Conservation (phyloP, 2,113 vertebrate genomes). For the Cathartes aura region DNA sequence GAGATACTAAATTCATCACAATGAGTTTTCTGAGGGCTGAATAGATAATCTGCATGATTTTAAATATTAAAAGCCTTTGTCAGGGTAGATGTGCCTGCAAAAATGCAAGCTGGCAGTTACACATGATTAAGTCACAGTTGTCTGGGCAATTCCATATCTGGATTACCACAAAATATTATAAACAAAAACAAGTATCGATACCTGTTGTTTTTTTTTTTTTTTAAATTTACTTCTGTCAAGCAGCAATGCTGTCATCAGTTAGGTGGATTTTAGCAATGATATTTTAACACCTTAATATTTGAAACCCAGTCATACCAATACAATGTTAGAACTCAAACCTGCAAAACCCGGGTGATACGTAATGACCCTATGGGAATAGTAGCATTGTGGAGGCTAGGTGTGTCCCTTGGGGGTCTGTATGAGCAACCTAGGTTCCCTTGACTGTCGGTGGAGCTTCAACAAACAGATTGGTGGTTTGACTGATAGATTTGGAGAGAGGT, state of each 20-base stretch:
- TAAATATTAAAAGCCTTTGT: conserved; percentile 68
- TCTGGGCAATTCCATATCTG: conserved; percentile 20
- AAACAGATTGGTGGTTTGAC: not conserved
- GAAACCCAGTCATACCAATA: not conserved
- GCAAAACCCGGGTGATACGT: rapidly evolving
- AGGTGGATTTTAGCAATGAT: not conserved
- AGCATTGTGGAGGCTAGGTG: not conserved
- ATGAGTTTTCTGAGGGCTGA: conserved; percentile 63
- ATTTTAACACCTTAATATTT: not conserved
- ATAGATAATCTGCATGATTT: conserved; percentile 67
- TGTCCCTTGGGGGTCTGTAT: not conserved
- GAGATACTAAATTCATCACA: conserved; percentile 45
- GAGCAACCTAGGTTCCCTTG: not conserved
- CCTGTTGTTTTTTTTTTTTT: not conserved
- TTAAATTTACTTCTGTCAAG: not conserved
- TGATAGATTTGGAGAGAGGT: not conserved
- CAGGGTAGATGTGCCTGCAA: conserved; percentile 53
- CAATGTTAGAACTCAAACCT: not conserved
- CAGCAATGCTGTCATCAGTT: not conserved
- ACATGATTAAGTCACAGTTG: conserved; percentile 50
- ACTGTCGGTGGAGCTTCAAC: not conserved
- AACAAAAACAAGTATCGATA: conserved; percentile 32
- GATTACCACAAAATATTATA: conserved; percentile 15
- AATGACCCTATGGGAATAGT: not conserved
- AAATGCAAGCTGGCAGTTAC: conserved; percentile 63